Percentiles rank a stretch among this genome's conserved stretches.
phyloP scores from a whole-genome alignment of 2,888 invertebrate genomes.

The Coelogynopora nodosa region DNA sequence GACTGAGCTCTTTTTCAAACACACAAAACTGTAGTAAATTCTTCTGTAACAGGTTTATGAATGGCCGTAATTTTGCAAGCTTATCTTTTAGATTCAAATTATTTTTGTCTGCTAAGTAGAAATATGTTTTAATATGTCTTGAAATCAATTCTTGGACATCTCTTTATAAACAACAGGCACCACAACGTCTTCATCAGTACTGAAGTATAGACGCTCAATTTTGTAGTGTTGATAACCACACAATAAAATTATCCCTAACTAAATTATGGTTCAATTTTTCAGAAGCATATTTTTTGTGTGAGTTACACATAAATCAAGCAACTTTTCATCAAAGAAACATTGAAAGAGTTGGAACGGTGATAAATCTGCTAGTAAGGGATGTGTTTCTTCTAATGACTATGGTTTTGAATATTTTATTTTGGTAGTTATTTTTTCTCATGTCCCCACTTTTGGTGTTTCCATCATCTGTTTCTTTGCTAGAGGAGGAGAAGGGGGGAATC shows the following conservation, averaged over 20 bases:
- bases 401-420: slow-evolving; percentile 6
- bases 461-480: slow-evolving; percentile 1
- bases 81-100: slow-evolving; percentile 46
- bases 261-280: slow-evolving; percentile 44
- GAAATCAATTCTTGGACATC: slow-evolving; percentile 46
- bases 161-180: slow-evolving; percentile 40
- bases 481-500: background rate
- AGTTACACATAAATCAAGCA: slow-evolving; percentile 1
- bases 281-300: slow-evolving; percentile 42
- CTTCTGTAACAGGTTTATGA: slow-evolving; percentile 45
- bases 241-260: slow-evolving; percentile 44
- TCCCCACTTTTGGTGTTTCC: slow-evolving; percentile 7
- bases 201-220: slow-evolving; percentile 44
- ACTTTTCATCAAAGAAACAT: slow-evolving; percentile 14
- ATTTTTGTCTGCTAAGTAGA: slow-evolving; percentile 46
- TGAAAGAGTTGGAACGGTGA: slow-evolving; percentile 23
- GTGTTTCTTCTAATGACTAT: slow-evolving; percentile 24
- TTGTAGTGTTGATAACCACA: slow-evolving; percentile 46
- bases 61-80: slow-evolving; percentile 46
- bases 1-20: slow-evolving; percentile 39
- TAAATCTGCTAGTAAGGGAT: slow-evolving; percentile 29
- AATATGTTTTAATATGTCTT: slow-evolving; percentile 46
- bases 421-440: slow-evolving; percentile 21
- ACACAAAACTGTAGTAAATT: slow-evolving; percentile 42
- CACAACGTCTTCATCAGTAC: slow-evolving; percentile 40